Evolutionary conservation across 2,888 invertebrate genomes (phyloP), one percentile per base, ranked within the genome.

Genomic region (Phorcus lineatus): DNA sequence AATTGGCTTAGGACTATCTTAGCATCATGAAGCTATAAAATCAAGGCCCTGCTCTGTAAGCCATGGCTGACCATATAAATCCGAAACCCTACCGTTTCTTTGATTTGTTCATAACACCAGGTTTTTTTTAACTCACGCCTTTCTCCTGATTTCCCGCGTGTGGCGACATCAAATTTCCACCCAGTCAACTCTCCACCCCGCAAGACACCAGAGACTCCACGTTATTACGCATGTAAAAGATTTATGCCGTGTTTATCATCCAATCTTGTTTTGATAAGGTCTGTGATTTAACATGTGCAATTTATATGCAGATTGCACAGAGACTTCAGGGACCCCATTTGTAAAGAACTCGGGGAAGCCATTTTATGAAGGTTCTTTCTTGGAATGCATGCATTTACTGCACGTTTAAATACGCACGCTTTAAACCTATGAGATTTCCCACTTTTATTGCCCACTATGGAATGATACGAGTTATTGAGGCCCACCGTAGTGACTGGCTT

Each of bases 211-310:
- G 36, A 36, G 40, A 36, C 70, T 17, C 19, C 17, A 17, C 17
- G 40, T 70, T 70, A 70, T 40, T 11, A 24, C n/a, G 40, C 28
- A 9, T 70, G 70, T 40, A 36, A 36, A 17, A 40, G 36, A 70
- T 70, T 70, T 36, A 70, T 70, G 70, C 19, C n/a, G 19, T 16
- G 28, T 70, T 70, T 70, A 70, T 70, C 28, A 19, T n/a, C 70
- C 70, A 70, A 70, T 70, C 70, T 70, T 70, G 70, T 70, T 70
- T 70, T 70, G 70, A 70, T 70, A 70, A 70, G 36, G 36, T 70
- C 70, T 70, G 40, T 70, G 70, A 70, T 70, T 70, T 40, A 70
- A 62, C 62, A 62, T 36, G 70, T 70, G 70, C 70, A 70, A 70
- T 70, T 70, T 70, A 70, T 70, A 70, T 70, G 70, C 70, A 70